Base-by-base conservation (phyloP, 2,113 vertebrate species). In the Odocoileus hemionus region DNA sequence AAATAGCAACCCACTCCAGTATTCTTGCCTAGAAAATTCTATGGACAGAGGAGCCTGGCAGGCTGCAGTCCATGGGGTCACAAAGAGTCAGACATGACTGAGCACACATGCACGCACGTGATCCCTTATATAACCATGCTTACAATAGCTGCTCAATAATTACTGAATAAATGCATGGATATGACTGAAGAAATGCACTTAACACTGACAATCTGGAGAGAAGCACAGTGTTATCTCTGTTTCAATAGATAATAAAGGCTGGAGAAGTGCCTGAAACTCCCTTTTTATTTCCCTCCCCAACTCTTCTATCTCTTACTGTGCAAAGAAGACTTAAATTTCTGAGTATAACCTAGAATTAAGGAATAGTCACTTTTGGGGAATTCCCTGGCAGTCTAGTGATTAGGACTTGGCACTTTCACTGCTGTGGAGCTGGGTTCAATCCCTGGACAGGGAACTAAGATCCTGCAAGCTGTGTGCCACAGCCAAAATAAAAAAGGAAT, bases 331-430 rank as follows among this genome's bases (percentile, higher is more conserved):
- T 74, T 76, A 89, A 58, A 92, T 96, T 89, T n/a, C 52, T 16
- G 3, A 86, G 79, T 94, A 45, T 95, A 96, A 89, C 82, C 33
- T 82, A 89, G 60, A 95, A 94, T 93, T 96, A 82, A 95, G 60
- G 11, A 95, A 89, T 86, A 85, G 17, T 80, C 78, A 80, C 16
- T 50, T 80, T 80, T 1, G 16, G 9, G 28, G 78, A 80, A 30
- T 52, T 50, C 28, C 45, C 45, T 50, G 45, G 78, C 45, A 3
- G 78, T 80, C 78, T 30, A 80, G 28, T 52, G 78, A 28, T 80
- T 52, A 12, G 47, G 78, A 52, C 16, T 80, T 50, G 28, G 47
- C 30, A 30, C 78, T 52, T 7, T 80, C 45, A 80, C 45, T 80
- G 47, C 45, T 3, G 28, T 21, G 16, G 78, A 50, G 15, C 78